Evolutionary conservation across 2,888 invertebrate genomes (phyloP).

Genomic region (Meteorus colon): DNA sequence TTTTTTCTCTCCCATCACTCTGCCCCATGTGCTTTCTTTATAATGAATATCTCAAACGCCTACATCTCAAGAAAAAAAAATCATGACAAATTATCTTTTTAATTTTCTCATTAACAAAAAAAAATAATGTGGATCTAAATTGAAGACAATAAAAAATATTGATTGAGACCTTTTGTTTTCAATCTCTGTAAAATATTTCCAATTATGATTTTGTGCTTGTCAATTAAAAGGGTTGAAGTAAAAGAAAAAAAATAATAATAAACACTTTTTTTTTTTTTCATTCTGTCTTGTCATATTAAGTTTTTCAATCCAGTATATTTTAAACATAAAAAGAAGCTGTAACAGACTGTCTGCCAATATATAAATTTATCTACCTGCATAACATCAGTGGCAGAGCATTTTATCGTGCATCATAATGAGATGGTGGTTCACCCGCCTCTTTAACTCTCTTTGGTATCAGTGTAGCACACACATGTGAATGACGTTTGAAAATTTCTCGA

Average conservation of each 20-base stretch:
- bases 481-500: slow-evolving; percentile 11
- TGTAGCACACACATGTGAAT: background rate
- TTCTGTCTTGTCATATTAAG: slow-evolving; percentile 33
- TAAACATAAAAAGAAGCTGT: background rate
- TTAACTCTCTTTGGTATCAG: background rate
- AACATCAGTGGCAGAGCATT: background rate
- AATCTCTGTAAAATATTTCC: background rate
- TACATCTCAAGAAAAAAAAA: background rate
- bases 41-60: slow-evolving; percentile 10
- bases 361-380: background rate
- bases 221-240: background rate
- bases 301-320: background rate
- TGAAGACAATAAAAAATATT: background rate
- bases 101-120: background rate
- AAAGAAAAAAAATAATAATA: background rate
- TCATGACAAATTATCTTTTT: background rate
- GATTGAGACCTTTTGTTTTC: slow-evolving; percentile 16
- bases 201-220: background rate
- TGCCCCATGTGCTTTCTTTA: background rate
- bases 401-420: background rate
- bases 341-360: background rate
- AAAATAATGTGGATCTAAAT: background rate
- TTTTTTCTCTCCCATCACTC: background rate
- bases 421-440: background rate
- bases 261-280: slow-evolving; percentile 27